Base-by-base conservation (phyloP, 1,140 invertebrate species). In the Intoshia linei region DNA sequence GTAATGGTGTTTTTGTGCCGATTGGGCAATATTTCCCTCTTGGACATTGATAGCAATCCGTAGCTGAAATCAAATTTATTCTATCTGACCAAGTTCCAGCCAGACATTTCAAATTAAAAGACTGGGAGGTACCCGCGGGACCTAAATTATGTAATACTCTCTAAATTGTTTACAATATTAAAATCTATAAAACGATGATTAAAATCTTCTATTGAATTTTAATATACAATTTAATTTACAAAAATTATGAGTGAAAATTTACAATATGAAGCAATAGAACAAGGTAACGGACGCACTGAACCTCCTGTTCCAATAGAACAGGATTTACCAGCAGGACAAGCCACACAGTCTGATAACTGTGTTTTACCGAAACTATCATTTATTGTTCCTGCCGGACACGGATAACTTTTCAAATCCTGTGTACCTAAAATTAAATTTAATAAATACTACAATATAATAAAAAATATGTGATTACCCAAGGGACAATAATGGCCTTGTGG, bases 401-500 rank as follows among this genome's bases (percentile, higher is more conserved):
- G 46, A 27, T 40, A 23, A 2, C 46, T 35, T 30, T 50, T 48
- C 34, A 47, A 50, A 22, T 43, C 40, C n/a, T n/a, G n/a, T n/a
- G n/a, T n/a, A n/a, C n/a, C n/a, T n/a, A n/a, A n/a, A n/a, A n/a
- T n/a, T n/a, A n/a, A n/a, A n/a, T n/a, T n/a, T n/a, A n/a, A n/a
- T n/a, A n/a, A n/a, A n/a, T n/a, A n/a, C n/a, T n/a, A n/a, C n/a
- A n/a, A n/a, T n/a, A n/a, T n/a, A n/a, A n/a, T n/a, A n/a, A n/a
- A n/a, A n/a, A n/a, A 48, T 21, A 37, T 36, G 11, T 39, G 25
- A 7, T 50, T 54, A 6, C 48, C 50, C 23, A 37, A 23, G 11
- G 50, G 50, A 39, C 52, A 54, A 34, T 51, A 54, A 34, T 52
- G 47, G 5, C 52, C 52, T 2, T 33, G 24, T 18, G 48, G 48